Evolutionary conservation across 2,888 invertebrate species (phyloP).

Genomic region (Drosophila peninsularis): DNA sequence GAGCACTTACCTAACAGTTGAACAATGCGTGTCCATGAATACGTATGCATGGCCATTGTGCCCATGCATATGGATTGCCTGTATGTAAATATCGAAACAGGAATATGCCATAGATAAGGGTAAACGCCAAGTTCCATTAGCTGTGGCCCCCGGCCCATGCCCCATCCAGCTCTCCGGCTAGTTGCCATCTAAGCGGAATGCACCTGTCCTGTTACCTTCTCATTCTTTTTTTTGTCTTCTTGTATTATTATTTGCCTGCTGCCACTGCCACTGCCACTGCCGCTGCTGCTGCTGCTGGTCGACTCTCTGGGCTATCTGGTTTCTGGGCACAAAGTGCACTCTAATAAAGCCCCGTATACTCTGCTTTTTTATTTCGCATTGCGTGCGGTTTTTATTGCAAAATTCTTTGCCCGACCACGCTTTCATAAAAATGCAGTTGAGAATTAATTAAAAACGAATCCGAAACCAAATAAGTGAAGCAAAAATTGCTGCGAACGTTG

Average conservation of each 20-base stretch:
- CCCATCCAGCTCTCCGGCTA: not conserved
- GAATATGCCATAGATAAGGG: not conserved
- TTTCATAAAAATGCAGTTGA: slow-evolving; percentile 14
- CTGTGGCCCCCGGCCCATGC: too few relatives aligned
- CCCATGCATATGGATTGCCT: slow-evolving; percentile 8
- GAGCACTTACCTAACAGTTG: not conserved
- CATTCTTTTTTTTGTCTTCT: not conserved
- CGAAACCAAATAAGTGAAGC: slow-evolving; percentile 21
- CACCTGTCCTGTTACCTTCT: not conserved
- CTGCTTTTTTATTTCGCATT: not conserved
- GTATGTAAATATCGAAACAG: slow-evolving; percentile 5
- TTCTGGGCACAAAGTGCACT: slow-evolving; percentile 11
- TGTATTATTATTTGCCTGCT: slow-evolving; percentile 1
- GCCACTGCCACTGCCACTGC: too few relatives aligned
- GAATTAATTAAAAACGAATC: slow-evolving; percentile 27
- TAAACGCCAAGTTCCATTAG: slow-evolving; percentile 8
- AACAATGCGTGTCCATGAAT: slow-evolving; percentile 15
- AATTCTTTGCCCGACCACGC: slow-evolving; percentile 2
- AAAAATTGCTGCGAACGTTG: not conserved
- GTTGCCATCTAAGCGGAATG: slow-evolving; percentile 1
- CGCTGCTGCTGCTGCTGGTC: too few relatives aligned
- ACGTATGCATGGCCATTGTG: not conserved
- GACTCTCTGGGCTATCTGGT: not conserved
- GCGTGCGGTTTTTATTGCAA: slow-evolving; percentile 8
- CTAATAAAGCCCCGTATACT: slow-evolving; percentile 2